phyloP scores from a whole-genome alignment of 1,140 invertebrate species.

The Dendrolimus punctatus region DNA sequence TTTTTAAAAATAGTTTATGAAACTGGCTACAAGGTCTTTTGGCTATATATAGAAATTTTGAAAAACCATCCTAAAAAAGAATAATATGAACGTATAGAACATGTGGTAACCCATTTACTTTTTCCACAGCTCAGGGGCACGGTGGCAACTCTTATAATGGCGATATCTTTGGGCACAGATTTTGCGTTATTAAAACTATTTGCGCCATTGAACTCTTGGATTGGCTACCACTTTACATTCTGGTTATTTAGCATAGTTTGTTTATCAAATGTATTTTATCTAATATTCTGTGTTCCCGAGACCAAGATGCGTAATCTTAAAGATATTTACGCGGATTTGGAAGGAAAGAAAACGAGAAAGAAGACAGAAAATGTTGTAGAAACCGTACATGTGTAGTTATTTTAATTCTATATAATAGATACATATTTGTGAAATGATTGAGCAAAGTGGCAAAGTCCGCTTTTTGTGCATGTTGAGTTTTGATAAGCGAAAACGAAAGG shows the following conservation, averaged over 20 bases:
- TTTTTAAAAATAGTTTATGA: too few relatives aligned
- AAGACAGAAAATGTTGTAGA: slow-evolving; percentile 29
- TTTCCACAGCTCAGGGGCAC: slow-evolving; percentile 49
- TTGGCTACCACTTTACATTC: slow-evolving; percentile 77
- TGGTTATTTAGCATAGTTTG: slow-evolving; percentile 79
- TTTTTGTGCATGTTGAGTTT: too few relatives aligned
- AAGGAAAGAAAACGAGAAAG: slow-evolving; percentile 38
- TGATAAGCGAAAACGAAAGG: too few relatives aligned
- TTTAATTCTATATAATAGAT: too few relatives aligned
- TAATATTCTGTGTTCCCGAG: slow-evolving; percentile 80
- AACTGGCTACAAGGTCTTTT: too few relatives aligned
- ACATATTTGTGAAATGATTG: too few relatives aligned
- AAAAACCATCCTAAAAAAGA: too few relatives aligned
- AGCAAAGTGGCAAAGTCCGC: too few relatives aligned
- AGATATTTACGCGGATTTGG: slow-evolving; percentile 73
- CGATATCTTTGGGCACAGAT: slow-evolving; percentile 56
- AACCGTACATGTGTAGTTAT: slow-evolving; percentile 32
- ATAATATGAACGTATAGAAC: neutral
- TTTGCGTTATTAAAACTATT: slow-evolving; percentile 58
- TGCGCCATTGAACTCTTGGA: slow-evolving; percentile 62
- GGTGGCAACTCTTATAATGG: slow-evolving; percentile 58
- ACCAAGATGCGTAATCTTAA: slow-evolving; percentile 83
- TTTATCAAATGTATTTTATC: slow-evolving; percentile 74
- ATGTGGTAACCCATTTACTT: slow-evolving; percentile 1
- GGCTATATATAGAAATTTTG: too few relatives aligned